Conservation (phyloP, 2,113 vertebrate species). For the Apodemus sylvaticus region DNA sequence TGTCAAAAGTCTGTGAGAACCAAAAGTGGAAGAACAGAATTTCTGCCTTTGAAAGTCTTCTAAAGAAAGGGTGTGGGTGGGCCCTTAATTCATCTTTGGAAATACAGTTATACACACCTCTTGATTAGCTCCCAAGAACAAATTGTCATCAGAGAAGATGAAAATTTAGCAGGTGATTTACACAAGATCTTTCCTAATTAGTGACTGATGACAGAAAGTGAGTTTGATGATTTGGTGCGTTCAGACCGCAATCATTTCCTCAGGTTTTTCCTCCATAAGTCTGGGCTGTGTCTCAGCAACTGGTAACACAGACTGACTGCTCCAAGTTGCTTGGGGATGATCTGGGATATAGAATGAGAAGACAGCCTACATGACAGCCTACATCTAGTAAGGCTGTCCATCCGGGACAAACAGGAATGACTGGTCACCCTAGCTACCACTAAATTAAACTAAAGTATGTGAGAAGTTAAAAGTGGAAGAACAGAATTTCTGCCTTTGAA, state of each 20-base stretch:
- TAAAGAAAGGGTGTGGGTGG: neutral
- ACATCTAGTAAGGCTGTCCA: neutral
- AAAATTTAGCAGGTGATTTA: conserved; percentile 43
- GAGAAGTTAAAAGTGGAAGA: too few relatives aligned
- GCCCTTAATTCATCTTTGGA: neutral
- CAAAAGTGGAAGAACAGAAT: neutral
- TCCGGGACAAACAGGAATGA: neutral
- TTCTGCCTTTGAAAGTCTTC: neutral
- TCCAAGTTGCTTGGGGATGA: neutral
- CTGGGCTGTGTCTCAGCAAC: neutral
- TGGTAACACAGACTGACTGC: neutral
- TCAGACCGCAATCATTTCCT: neutral
- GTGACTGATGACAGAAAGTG: neutral
- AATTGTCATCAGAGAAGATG: conserved; percentile 40
- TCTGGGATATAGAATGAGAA: neutral
- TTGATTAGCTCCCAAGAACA: conserved; percentile 27
- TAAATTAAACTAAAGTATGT: too few relatives aligned
- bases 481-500: too few relatives aligned
- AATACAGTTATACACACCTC: neutral
- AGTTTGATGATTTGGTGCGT: neutral
- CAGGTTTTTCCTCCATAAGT: neutral
- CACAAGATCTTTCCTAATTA: neutral
- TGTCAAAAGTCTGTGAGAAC: neutral
- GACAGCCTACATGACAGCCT: too few relatives aligned
- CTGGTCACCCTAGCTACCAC: too few relatives aligned